Percentiles rank a stretch among this genome's conserved stretches.
phyloP scores from a whole-genome alignment of 2,888 invertebrate species.

The Dicyrtomina minuta region DNA sequence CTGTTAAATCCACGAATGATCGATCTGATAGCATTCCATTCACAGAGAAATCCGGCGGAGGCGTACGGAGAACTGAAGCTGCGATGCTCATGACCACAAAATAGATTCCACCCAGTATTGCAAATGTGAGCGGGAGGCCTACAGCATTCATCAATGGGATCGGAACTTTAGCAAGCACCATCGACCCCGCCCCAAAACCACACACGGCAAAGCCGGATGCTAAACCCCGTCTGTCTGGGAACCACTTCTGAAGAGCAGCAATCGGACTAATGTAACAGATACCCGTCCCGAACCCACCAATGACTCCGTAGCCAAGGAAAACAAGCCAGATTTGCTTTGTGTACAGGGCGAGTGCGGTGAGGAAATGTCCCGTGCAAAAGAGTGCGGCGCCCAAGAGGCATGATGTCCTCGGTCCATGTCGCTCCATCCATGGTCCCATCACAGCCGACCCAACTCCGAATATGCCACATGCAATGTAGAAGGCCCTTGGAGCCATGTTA shows the following conservation, averaged over 20 bases:
- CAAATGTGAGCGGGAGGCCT: slow-evolving; percentile 45
- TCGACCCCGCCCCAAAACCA: slow-evolving; percentile 52
- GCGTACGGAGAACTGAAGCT: slow-evolving; percentile 42
- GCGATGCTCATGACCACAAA: slow-evolving; percentile 39
- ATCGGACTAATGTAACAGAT: slow-evolving; percentile 49
- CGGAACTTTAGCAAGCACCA: slow-evolving; percentile 44
- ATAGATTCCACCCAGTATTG: slow-evolving; percentile 40
- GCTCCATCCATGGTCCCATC: slow-evolving; percentile 50
- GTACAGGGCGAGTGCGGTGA: slow-evolving; percentile 24
- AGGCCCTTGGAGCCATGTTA: slow-evolving; percentile 48
- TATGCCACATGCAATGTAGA: slow-evolving; percentile 47
- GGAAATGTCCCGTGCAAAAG: slow-evolving; percentile 27
- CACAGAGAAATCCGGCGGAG: slow-evolving; percentile 41
- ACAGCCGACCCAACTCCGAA: slow-evolving; percentile 44
- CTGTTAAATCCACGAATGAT: no score
- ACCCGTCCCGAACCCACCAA: slow-evolving; percentile 42
- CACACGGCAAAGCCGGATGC: slow-evolving; percentile 47
- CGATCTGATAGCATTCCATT: slow-evolving; percentile 4
- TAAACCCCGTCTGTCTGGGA: slow-evolving; percentile 46
- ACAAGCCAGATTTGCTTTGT: slow-evolving; percentile 37
- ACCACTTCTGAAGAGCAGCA: slow-evolving; percentile 50
- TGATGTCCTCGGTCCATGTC: slow-evolving; percentile 42
- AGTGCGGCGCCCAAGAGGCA: slow-evolving; percentile 22
- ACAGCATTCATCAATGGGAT: slow-evolving; percentile 37
- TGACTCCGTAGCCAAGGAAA: slow-evolving; percentile 41